Percentiles rank a stretch among this genome's conserved stretches.
Conservation (phyloP, 92 coral and sea anemone genomes). For the Epizoanthus ramosus region DNA sequence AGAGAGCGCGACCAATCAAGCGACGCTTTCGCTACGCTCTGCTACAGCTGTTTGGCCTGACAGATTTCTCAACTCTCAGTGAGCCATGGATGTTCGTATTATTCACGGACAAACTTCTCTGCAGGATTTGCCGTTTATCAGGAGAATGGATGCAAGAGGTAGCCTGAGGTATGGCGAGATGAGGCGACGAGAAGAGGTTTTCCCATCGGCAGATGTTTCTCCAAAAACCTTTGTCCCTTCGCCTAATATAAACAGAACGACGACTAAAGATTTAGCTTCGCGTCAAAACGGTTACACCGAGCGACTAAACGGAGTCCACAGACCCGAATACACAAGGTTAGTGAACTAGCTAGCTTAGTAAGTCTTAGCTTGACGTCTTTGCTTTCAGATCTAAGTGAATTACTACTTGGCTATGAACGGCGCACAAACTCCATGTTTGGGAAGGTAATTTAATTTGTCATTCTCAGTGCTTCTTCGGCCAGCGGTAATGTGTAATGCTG, state of each 20-base stretch:
- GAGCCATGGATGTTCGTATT: slow-evolving; percentile 40
- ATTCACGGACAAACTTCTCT: slow-evolving; percentile 43
- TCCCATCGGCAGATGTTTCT: slow-evolving; percentile 39
- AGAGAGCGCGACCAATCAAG: slow-evolving; percentile 34
- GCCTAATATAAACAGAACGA: slow-evolving; percentile 38
- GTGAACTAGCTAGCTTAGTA: slow-evolving; percentile 13
- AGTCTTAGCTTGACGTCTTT: background rate
- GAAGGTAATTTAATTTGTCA: slow-evolving; percentile 34
- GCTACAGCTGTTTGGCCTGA: slow-evolving; percentile 39
- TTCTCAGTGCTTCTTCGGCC: slow-evolving; percentile 12
- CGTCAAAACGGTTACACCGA: slow-evolving; percentile 32
- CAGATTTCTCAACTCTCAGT: slow-evolving; percentile 25
- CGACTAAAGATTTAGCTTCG: slow-evolving; percentile 38
- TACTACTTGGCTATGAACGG: background rate
- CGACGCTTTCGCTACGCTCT: slow-evolving; percentile 15
- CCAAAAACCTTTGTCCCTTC: slow-evolving; percentile 34
- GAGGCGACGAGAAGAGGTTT: slow-evolving; percentile 31
- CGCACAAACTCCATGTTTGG: slow-evolving; percentile 29
- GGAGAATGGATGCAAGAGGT: slow-evolving; percentile 36
- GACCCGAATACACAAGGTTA: slow-evolving; percentile 44
- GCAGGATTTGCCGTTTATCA: slow-evolving; percentile 29
- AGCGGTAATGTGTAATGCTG: slow-evolving; percentile 10
- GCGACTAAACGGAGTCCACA: slow-evolving; percentile 15
- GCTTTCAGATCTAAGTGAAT: background rate
- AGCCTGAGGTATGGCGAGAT: slow-evolving; percentile 33